Evolutionary conservation across 2,797 vertebrate species (phyloP).

Genomic region (Notolabrus celidotus): DNA sequence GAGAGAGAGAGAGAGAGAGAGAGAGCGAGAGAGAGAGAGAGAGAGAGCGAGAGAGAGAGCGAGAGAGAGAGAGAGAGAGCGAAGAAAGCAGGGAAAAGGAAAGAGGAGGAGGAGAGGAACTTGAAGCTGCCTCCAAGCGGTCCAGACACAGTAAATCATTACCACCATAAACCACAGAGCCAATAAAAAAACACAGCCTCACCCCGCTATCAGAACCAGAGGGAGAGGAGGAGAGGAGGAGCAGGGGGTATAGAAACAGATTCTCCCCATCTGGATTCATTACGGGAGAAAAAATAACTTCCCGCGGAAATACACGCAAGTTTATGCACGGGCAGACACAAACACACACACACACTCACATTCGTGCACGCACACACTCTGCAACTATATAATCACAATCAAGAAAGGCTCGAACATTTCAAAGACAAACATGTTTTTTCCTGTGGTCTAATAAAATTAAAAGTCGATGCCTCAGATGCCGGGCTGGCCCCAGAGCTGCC

Average conservation of each 20-base stretch:
- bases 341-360: conserved; percentile 37
- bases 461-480: conserved; percentile 82
- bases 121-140: conserved; percentile 78
- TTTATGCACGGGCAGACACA: conserved; percentile 27
- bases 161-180: conserved; percentile 82
- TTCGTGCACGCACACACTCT: conserved; percentile 58
- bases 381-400: conserved; percentile 83
- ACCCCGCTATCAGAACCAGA: conserved; percentile 81
- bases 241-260: conserved; percentile 77
- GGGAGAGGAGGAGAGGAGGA: conserved; percentile 68
- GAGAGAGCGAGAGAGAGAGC: conserved; percentile 16
- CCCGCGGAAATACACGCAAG: conserved; percentile 67
- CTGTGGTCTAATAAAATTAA: conserved; percentile 90
- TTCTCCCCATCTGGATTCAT: conserved; percentile 87
- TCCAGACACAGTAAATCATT: conserved; percentile 84
- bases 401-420: conserved; percentile 86
- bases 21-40: conserved; percentile 4
- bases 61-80: no score
- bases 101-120: conserved; percentile 66
- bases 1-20: conserved; percentile 30
- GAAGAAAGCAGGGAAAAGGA: no score
- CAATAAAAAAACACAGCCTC: conserved; percentile 84
- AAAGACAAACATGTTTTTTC: conserved; percentile 91
- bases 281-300: conserved; percentile 82
- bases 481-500: conserved; percentile 78